Conservation (phyloP, 2,113 vertebrate species). For the Microtus pennsylvanicus region DNA sequence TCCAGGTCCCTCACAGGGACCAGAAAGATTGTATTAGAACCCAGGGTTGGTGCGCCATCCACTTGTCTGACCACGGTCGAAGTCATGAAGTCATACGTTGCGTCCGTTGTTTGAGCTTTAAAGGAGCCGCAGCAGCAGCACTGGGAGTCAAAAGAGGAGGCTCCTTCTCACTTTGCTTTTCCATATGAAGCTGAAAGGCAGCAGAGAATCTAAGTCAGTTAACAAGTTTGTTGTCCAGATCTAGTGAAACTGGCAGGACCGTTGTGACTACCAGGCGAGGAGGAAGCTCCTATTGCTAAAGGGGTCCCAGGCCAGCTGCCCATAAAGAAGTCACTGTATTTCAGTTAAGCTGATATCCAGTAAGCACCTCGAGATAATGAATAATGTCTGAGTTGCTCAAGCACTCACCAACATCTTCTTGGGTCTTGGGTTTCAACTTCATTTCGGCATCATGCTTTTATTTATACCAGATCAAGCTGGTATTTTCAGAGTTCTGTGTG, state of each 20-base stretch:
- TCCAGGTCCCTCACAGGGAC: not conserved
- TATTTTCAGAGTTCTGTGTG: conserved; percentile 40
- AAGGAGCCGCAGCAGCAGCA: not conserved
- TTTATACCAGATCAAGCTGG: not conserved
- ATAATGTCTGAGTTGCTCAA: not conserved
- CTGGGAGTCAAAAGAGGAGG: not conserved
- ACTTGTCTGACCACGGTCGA: not conserved
- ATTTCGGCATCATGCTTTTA: not conserved
- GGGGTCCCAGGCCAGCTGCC: not conserved
- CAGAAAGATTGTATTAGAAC: not conserved
- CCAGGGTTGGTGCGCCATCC: not conserved
- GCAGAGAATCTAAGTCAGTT: not conserved
- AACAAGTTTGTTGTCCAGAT: not conserved
- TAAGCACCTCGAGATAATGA: not conserved
- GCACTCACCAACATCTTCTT: not conserved
- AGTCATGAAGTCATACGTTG: not conserved
- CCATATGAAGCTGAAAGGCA: not conserved
- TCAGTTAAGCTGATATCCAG: not conserved
- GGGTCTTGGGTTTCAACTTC: not conserved
- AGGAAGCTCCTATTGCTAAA: not conserved
- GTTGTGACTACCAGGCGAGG: accelerated
- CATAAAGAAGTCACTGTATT: not conserved
- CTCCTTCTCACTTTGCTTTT: not conserved
- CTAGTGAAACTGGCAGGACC: not conserved
- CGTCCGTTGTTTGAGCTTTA: not conserved